phyloP scores from a whole-genome alignment of 2,888 invertebrate species.

The Tipula lateralis region DNA sequence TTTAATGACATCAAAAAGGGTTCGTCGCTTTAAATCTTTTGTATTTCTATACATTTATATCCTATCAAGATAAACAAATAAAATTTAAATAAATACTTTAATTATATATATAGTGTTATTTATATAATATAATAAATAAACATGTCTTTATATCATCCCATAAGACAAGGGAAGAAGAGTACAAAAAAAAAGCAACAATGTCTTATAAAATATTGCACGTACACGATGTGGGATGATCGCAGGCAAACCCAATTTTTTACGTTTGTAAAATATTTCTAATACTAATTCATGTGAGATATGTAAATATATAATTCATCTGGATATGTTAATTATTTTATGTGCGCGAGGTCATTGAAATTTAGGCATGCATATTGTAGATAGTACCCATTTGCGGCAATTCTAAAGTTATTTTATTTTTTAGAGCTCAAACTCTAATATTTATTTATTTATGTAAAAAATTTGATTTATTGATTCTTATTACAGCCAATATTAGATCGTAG shows the following conservation, averaged over 20 bases:
- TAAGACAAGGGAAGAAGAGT: constrained; percentile 16
- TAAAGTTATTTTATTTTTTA: no score
- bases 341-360: no score
- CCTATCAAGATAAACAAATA: background rate
- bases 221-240: constrained; percentile 24
- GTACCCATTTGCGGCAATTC: no score
- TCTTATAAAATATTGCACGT: constrained; percentile 11
- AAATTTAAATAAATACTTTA: constrained; percentile 19
- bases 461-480: no score
- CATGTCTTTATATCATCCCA: background rate
- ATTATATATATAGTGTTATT: background rate
- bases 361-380: no score
- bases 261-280: background rate
- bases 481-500: no score
- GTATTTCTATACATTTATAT: background rate
- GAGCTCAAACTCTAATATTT: no score
- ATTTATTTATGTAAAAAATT: no score
- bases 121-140: background rate
- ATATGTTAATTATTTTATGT: background rate
- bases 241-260: background rate
- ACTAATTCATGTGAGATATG: background rate
- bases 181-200: background rate
- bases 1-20: constrained; percentile 24
- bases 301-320: background rate
- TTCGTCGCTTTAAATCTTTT: background rate